A percentile compares a stretch with the other conserved stretches of the same genome.
Conservation (phyloP, 1,140 invertebrate species). For the Scaptomyza pallida region DNA sequence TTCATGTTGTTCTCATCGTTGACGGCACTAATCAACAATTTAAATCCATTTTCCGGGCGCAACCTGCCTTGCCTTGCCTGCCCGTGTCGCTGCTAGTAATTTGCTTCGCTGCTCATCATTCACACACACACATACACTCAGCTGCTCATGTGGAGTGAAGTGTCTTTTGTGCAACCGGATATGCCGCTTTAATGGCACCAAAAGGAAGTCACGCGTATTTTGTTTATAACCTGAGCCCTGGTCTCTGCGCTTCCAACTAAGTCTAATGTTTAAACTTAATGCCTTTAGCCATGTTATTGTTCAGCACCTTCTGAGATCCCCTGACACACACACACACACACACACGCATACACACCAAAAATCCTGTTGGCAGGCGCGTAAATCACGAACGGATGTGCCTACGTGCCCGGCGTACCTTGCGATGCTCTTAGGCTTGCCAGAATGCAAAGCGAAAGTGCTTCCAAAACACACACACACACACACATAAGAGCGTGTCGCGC, state of each 20-base stretch:
- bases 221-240: constrained; percentile 75
- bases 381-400: constrained; percentile 76
- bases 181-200: constrained; percentile 75
- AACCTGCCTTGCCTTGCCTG: constrained; percentile 20
- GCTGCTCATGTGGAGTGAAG: constrained; percentile 16
- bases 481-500: too few relatives aligned
- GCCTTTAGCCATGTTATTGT: constrained; percentile 18
- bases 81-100: constrained; percentile 43
- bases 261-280: constrained; percentile 59
- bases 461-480: too few relatives aligned
- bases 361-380: constrained; percentile 42
- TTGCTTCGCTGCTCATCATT: constrained; percentile 62
- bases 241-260: constrained; percentile 31
- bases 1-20: constrained; percentile 46
- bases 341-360: constrained; percentile 6
- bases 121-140: constrained; percentile 27
- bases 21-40: constrained; percentile 79
- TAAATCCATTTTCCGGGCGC: constrained; percentile 75
- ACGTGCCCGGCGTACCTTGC: constrained; percentile 47
- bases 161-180: constrained; percentile 57
- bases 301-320: constrained; percentile 11
- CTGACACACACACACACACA: constrained; percentile 20
- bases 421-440: neutral
- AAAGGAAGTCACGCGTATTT: constrained; percentile 82
- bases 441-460: constrained; percentile 21